A percentile compares a stretch with the other conserved stretches of the same genome.
Conservation (phyloP, 1,140 invertebrate species). For the Metaphire vulgaris region DNA sequence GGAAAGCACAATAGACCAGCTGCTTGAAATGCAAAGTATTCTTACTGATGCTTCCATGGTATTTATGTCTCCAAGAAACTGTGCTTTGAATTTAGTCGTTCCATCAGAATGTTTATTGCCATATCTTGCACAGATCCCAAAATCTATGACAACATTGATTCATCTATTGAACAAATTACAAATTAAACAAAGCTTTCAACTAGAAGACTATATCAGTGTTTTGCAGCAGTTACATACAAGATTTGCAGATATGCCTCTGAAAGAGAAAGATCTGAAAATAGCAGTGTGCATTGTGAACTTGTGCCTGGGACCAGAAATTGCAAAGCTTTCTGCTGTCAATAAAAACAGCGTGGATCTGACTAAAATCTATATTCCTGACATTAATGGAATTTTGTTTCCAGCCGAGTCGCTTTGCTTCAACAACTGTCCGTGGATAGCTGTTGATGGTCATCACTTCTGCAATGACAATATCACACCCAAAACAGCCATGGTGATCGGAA, state of each 20-base stretch:
- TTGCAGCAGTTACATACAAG: neutral
- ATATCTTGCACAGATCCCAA: neutral
- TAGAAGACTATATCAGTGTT: neutral
- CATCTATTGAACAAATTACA: neutral
- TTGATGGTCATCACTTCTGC: slow-evolving; percentile 7
- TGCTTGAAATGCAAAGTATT: neutral
- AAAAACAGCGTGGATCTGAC: neutral
- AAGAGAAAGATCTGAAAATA: neutral
- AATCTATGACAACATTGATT: neutral
- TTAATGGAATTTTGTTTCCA: slow-evolving; percentile 15
- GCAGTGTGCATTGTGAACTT: neutral
- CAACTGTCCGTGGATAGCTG: slow-evolving; percentile 1
- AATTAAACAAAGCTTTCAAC: neutral
- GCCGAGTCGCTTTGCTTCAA: slow-evolving; percentile 5
- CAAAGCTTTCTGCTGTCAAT: neutral
- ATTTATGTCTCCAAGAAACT: neutral
- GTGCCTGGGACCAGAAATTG: neutral
- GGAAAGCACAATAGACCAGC: neutral
- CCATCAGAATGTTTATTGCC: neutral
- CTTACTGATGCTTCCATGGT: neutral
- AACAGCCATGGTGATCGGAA: neutral
- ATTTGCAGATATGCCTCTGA: neutral
- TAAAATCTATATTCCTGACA: neutral
- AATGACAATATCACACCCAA: slow-evolving; percentile 9
- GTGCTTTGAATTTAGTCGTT: neutral